phyloP scores from a whole-genome alignment of 2,113 vertebrate genomes.

The Macquaria ambigua region DNA sequence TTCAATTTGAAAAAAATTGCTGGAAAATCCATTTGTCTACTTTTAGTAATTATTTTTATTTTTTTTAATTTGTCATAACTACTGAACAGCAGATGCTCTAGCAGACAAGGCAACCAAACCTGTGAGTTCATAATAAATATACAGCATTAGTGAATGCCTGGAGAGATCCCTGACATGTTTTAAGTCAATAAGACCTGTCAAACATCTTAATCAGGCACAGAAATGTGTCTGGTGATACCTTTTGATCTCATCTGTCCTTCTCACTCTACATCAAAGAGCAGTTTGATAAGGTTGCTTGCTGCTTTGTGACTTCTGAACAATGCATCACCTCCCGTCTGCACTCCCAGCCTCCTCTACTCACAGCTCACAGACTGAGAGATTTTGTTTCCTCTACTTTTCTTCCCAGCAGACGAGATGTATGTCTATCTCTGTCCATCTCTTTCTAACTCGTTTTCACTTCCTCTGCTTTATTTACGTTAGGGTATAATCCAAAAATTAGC shows the following conservation, averaged over 20 bases:
- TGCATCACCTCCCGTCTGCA: background rate
- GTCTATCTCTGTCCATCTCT: background rate
- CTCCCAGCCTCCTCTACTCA: background rate
- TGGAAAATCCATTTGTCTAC: background rate
- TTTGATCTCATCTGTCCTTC: background rate
- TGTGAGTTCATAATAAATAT: background rate
- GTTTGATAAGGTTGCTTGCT: constrained; percentile 12
- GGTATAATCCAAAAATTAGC: background rate
- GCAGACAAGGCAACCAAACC: background rate
- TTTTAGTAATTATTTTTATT: background rate
- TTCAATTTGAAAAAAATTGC: background rate
- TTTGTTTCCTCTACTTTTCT: background rate
- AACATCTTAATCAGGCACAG: background rate
- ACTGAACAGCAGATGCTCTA: background rate
- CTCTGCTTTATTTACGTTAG: background rate
- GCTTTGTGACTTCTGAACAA: constrained; percentile 16
- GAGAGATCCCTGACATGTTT: background rate
- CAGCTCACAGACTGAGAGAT: background rate
- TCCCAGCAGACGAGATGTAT: background rate
- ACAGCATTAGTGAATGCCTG: background rate
- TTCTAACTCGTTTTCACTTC: background rate
- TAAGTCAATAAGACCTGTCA: background rate
- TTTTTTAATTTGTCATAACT: background rate
- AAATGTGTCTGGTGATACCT: background rate
- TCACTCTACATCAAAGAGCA: background rate